Base-by-base conservation (phyloP, 2,797 vertebrate genomes). In the Leucoraja ocellata region DNA sequence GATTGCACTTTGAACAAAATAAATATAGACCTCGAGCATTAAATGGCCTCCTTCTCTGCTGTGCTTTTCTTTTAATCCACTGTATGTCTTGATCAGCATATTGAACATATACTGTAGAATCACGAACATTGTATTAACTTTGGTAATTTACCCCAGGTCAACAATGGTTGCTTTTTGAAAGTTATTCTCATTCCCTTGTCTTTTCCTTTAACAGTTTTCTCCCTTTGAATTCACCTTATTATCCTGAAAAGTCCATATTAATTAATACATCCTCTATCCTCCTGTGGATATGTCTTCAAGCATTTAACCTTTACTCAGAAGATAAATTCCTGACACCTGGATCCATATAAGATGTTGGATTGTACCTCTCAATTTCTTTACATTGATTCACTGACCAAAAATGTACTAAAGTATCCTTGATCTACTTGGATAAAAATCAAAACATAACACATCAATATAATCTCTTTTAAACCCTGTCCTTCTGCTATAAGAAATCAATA, bases 401-500 rank as follows among this genome's bases (percentile, higher is more conserved):
- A 68, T 36, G n/a, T 32, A 88, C 4, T 14, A 39, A 54, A 79
- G 36, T 79, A 36, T 16, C 14, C 36, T 39, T 18, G 78, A 79
- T 32, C 63, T 88, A 63, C 36, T 88, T 16, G 65, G 61, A 32
- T 88, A 28, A 65, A 65, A 63, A 32, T 54, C 46, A 32, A n/a
- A 4, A 32, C 84, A 88, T 65, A 65, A 39, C 21, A 7, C 63
- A 68, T 21, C 21, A 74, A 6, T 71, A 68, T 65, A 88, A 68
- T 8, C 16, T 65, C 28, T 86, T 63, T 86, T 86, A 28, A 63
- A 65, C 58, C 16, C 83, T 86, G 83, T 86, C 58, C 58, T 84
- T 84, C 25, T 86, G 83, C 83, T 86, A 16, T 63, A 86, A 63
- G 83, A 86, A 86, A 86, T 86, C 83, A 86, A 65, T 86, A 86